phyloP scores from a whole-genome alignment of 2,888 invertebrate genomes.

The Platycnemis pennipes region DNA sequence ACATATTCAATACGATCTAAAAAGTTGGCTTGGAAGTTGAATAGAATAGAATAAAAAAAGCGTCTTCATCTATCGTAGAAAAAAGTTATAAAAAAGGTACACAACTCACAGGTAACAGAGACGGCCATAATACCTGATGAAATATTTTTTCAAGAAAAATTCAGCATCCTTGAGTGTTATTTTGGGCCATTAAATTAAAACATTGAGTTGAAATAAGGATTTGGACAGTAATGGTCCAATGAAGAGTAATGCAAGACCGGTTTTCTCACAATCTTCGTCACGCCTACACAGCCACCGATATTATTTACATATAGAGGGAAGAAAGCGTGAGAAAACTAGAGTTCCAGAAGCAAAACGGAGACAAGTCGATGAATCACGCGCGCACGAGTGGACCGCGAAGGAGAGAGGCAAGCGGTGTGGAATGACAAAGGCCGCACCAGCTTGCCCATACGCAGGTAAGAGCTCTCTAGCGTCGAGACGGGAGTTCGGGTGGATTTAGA shows the following conservation, averaged over 20 bases:
- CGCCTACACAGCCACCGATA: neutral
- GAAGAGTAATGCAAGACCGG: neutral
- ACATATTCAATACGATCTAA: too few relatives aligned
- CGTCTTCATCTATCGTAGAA: too few relatives aligned
- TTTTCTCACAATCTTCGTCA: neutral
- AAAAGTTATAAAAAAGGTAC: too few relatives aligned
- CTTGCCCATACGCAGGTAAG: neutral
- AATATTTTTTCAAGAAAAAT: too few relatives aligned
- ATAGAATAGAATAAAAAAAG: too few relatives aligned
- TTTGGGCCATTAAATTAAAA: too few relatives aligned
- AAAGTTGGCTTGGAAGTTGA: too few relatives aligned
- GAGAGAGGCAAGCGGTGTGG: conserved; percentile 8
- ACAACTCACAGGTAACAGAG: too few relatives aligned
- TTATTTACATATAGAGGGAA: neutral
- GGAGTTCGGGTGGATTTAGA: conserved; percentile 24
- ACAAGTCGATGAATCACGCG: conserved; percentile 57
- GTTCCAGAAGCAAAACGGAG: conserved; percentile 40
- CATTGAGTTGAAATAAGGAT: too few relatives aligned
- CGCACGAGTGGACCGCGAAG: neutral
- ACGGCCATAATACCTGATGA: too few relatives aligned
- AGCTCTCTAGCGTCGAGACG: neutral
- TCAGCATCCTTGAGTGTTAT: too few relatives aligned
- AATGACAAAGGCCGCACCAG: conserved; percentile 43
- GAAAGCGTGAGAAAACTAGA: conserved; percentile 55
- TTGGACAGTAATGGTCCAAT: neutral